Evolutionary conservation across 2,113 vertebrate genomes (phyloP).

Genomic region (Forbesichthys papilliferus): DNA sequence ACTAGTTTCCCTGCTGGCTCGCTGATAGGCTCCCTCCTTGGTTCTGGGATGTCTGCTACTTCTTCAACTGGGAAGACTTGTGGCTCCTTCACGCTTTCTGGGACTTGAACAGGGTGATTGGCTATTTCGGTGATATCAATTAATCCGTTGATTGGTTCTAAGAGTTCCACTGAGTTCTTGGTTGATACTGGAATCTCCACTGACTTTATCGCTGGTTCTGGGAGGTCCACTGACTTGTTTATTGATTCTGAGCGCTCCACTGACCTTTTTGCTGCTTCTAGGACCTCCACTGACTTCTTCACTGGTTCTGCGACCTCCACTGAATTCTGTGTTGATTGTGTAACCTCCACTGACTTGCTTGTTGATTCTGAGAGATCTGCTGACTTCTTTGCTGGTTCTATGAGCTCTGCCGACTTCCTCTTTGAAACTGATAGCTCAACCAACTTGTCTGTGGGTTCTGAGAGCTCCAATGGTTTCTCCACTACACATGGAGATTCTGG

Average conservation of each 20-base stretch:
- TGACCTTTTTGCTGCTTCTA: background rate
- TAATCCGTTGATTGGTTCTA: background rate
- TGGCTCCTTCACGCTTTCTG: background rate
- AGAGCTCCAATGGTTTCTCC: constrained; percentile 8
- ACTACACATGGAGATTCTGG: constrained; percentile 17
- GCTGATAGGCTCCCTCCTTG: constrained; percentile 17
- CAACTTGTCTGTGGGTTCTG: background rate
- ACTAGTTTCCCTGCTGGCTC: constrained; percentile 31
- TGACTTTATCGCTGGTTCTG: constrained; percentile 19
- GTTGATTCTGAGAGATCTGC: background rate
- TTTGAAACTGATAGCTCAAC: too few relatives aligned
- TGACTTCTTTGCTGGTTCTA: background rate
- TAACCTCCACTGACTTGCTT: background rate
- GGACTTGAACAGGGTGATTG: background rate
- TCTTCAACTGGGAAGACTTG: background rate
- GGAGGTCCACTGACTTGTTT: constrained; percentile 18
- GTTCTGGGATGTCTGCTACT: background rate
- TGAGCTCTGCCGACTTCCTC: constrained; percentile 16
- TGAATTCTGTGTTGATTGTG: background rate
- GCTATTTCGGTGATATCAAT: too few relatives aligned
- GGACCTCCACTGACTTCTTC: background rate
- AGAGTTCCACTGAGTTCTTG: background rate
- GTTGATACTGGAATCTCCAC: constrained; percentile 18
- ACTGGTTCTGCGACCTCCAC: background rate
- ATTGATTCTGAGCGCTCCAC: background rate